Evolutionary conservation across 2,797 vertebrate genomes (phyloP), one percentile per base, ranked within the genome.

Genomic region (Trachurus trachurus): DNA sequence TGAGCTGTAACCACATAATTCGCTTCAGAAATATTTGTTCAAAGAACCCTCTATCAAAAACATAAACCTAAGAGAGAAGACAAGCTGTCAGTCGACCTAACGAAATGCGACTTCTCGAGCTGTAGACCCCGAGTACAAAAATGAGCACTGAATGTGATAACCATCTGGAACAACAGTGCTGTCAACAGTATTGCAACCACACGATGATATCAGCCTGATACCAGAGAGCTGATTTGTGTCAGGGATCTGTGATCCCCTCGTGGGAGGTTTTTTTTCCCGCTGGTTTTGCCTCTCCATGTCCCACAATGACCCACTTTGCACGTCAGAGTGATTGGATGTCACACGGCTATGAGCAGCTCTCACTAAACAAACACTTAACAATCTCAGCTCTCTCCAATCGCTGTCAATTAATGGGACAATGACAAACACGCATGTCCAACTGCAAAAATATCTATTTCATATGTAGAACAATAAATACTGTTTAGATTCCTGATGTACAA

Each of bases 261-360:
- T 79, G 92, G 88, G 90, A 88, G 31, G 1, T 12, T 5, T 56
- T 66, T 39, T 77, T 80, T 76, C 34, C 74, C 62, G 73, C 62
- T 0, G 4, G 66, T 59, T 74, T 81, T 70, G 58, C 74, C 71
- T 78, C 75, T 73, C 88, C 83, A 74, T 86, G 80, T 83, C 85
- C 87, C 78, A 71, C 90, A 90, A 81, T 80, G 81, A 92, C 76
- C 79, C 70, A 81, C 85, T 86, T 84, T 84, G 76, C 79, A 77
- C 71, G 68, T 89, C 81, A 71, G 74, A 80, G 84, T 92, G 92
- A 94, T 92, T 91, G 91, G 86, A 87, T 93, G 88, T 93, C 93
- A 90, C 85, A 89, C 81, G 87, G 87, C 58, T 73, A 75, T 67
- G 77, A 79, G 78, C 44, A 26, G 61, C 61, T 78, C 72, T 62